Evolutionary conservation across 1,140 invertebrate species (phyloP).

Genomic region (Eumaeus atala): DNA sequence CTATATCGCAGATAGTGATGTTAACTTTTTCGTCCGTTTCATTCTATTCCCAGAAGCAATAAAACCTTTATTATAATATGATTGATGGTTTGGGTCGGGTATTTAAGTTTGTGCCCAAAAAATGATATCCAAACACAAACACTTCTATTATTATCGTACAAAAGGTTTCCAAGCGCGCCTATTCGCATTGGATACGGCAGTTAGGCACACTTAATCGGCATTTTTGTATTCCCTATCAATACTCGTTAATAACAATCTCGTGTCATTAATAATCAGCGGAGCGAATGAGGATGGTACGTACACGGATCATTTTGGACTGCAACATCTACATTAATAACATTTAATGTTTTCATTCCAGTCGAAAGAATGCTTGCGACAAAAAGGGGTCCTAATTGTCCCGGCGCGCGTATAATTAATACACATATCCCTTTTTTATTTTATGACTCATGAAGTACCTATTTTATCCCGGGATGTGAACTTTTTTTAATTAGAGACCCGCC

Average conservation of each 20-base stretch:
- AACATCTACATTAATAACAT: conserved; percentile 49
- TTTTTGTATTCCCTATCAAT: conserved; percentile 55
- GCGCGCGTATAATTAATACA: conserved; percentile 33
- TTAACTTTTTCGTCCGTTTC: conserved; percentile 29
- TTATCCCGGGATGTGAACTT: too few relatives aligned
- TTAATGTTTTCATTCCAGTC: conserved; percentile 45
- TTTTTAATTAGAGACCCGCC: too few relatives aligned
- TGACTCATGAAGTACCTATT: conserved; percentile 1
- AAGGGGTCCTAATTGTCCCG: conserved; percentile 34
- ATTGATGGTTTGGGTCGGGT: conserved; percentile 61
- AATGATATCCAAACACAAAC: conserved; percentile 61
- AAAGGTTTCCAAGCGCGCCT: conserved; percentile 45
- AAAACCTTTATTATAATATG: conserved; percentile 59
- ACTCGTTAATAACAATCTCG: conserved; percentile 64
- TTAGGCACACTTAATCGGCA: conserved; percentile 66
- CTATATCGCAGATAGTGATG: conserved; percentile 65
- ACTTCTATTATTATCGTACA: conserved; percentile 58
- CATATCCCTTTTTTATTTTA: conserved; percentile 23
- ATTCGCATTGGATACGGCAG: conserved; percentile 64
- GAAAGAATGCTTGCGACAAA: conserved; percentile 34
- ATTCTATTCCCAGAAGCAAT: conserved; percentile 9
- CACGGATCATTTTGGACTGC: conserved; percentile 41
- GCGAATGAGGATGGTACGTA: conserved; percentile 41
- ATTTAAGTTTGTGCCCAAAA: conserved; percentile 32
- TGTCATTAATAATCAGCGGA: conserved; percentile 64